Conservation (phyloP, 2,888 invertebrate genomes). For the Platerodrilus igneus region DNA sequence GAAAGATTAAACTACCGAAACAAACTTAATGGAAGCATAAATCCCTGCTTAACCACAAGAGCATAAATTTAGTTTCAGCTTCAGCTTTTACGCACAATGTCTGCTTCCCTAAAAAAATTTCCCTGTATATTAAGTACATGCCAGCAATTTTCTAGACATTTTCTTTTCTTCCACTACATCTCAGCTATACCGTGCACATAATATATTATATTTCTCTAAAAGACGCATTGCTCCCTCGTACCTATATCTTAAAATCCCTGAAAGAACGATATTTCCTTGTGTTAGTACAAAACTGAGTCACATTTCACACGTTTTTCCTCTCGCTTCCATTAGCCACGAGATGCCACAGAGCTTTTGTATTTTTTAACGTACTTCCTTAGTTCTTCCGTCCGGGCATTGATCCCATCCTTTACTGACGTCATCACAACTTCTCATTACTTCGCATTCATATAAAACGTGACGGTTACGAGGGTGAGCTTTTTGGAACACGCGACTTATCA, state of each 20-base stretch:
- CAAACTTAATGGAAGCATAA: too few relatives aligned
- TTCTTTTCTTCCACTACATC: constrained; percentile 1
- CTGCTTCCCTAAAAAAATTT: too few relatives aligned
- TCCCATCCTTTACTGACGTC: constrained; percentile 23
- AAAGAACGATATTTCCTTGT: constrained; percentile 25
- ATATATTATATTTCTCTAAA: constrained; percentile 23
- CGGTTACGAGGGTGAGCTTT: constrained; percentile 13
- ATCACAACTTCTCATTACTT: constrained; percentile 26
- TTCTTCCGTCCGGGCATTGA: constrained; percentile 36
- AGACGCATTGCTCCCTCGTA: constrained; percentile 13
- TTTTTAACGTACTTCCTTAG: constrained; percentile 37
- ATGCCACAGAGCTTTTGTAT: constrained; percentile 32
- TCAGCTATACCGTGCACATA: constrained; percentile 13
- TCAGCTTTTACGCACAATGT: too few relatives aligned
- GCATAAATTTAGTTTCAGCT: too few relatives aligned
- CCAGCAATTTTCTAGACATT: too few relatives aligned
- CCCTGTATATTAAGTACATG: too few relatives aligned
- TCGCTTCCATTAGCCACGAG: constrained; percentile 36
- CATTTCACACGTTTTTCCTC: constrained; percentile 37
- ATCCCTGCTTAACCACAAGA: too few relatives aligned
- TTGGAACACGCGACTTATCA: constrained; percentile 7
- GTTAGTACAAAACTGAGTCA: constrained; percentile 17
- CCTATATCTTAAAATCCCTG: constrained; percentile 23
- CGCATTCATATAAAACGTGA: constrained; percentile 22
- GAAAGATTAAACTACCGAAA: too few relatives aligned